Base-by-base conservation (phyloP, 2,113 vertebrate genomes). In the Plecturocebus donacophilus region DNA sequence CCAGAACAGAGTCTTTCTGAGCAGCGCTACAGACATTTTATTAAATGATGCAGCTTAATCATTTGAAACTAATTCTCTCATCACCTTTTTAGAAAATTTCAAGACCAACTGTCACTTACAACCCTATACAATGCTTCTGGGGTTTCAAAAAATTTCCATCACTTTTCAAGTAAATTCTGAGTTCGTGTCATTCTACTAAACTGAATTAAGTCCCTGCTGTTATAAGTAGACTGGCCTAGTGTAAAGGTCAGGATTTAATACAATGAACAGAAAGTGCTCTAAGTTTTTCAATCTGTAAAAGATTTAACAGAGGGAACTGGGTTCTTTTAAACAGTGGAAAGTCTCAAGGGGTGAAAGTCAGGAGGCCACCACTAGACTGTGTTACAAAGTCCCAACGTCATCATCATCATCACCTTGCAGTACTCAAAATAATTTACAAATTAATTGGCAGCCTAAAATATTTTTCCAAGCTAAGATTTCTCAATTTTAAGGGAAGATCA, bases 361-460 rank as follows among this genome's bases (percentile, higher is more conserved):
- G 49, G 12, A n/a, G 23, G 6, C 35, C 35, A 49, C 49, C 30
- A n/a, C 6, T 45, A 56, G 79, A 89, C 30, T 58, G 64, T 38
- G 8, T 80, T 38, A n/a, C 2, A 61, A 80, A 21, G 12, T 38
- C 58, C 88, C 35, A 42, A 89, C 3, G 12, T 61, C 25, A 61
- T 64, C 30, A 54, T 35, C 1, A 3, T 77, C 25, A 76, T 45
- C 73, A 83, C 49, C 70, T 61, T 84, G 16, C 52, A 66, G 82
- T 95, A 42, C 84, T 32, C 40, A 89, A 95, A 92, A 42, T 80
- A 52, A 83, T 45, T 52, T 90, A 40, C 83, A 95, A 92, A 91
- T 91, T 58, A 86, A 27, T 38, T 90, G 13, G 58, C 47, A 79
- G 20, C 45, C 86, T 77, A 71, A 81, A 42, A 42, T 21, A 40